phyloP scores from a whole-genome alignment of 2,888 invertebrate species.

The Xestoiulus laeticollis region DNA sequence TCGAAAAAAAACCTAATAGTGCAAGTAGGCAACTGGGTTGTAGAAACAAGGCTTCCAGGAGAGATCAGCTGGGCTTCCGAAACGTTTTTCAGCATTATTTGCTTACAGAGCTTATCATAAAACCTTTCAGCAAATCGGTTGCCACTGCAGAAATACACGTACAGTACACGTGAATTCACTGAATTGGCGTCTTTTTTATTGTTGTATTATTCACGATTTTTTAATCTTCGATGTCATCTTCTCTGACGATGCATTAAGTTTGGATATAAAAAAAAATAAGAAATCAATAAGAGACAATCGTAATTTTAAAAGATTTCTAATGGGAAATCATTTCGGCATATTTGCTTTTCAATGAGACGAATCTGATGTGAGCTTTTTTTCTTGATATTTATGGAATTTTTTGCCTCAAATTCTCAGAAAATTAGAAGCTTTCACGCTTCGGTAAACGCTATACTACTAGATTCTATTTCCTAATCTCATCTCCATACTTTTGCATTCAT shows the following conservation, averaged over 20 bases:
- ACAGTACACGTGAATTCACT: not conserved
- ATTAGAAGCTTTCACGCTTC: not conserved
- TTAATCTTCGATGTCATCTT: not conserved
- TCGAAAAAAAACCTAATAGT: not conserved
- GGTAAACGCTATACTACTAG: not conserved
- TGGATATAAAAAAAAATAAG: not conserved
- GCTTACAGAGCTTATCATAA: not conserved
- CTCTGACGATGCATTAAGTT: not conserved
- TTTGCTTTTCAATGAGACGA: not conserved
- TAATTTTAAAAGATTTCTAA: not conserved
- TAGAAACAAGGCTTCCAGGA: conserved; percentile 23
- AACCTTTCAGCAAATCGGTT: conserved; percentile 32
- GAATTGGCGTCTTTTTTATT: not conserved
- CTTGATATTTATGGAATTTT: not conserved
- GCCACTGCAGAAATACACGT: not conserved
- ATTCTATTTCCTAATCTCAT: too few relatives aligned
- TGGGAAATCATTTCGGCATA: not conserved
- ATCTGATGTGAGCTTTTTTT: not conserved
- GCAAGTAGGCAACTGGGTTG: conserved; percentile 30
- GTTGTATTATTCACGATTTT: not conserved
- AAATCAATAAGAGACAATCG: not conserved
- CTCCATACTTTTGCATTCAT: not conserved
- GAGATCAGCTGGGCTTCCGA: conserved; percentile 43
- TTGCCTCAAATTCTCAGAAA: not conserved
- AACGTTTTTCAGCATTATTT: not conserved